These are phyloP conservation scores for Apostichopus californicus DNA, from an alignment of 35 echinoderm and acorn worm genomes.

Conservation along the genomic window DNA sequence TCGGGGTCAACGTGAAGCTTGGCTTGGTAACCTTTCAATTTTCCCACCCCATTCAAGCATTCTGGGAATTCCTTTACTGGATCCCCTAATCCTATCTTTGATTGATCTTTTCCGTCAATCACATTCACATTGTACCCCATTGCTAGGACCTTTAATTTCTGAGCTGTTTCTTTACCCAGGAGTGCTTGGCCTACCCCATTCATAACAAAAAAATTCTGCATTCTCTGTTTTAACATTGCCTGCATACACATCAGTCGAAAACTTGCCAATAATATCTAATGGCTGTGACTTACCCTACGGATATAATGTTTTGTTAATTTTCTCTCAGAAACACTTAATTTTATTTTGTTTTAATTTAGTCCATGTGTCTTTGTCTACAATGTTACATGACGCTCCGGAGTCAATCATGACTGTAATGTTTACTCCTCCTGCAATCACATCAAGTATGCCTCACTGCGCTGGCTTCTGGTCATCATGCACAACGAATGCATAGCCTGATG, in stretches of 20 bases:
- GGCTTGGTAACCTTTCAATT: constrained; percentile 63
- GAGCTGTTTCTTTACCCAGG: too few species aligned
- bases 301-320: background rate
- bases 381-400: constrained; percentile 22
- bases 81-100: background rate
- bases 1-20: constrained; percentile 66
- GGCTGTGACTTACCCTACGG: background rate
- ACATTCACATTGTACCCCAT: background rate
- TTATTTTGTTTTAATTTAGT: background rate
- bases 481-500: too few species aligned
- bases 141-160: constrained; percentile 18
- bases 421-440: too few species aligned
- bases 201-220: too few species aligned
- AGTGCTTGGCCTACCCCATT: too few species aligned
- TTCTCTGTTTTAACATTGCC: too few species aligned
- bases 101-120: background rate
- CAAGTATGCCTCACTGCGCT: too few species aligned
- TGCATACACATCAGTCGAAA: too few species aligned
- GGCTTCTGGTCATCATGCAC: too few species aligned
- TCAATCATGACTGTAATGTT: too few species aligned
- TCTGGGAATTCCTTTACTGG: background rate
- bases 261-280: background rate
- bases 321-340: constrained; percentile 22
- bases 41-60: constrained; percentile 65
- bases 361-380: constrained; percentile 40